A percentile compares a stretch with the other conserved stretches of the same genome.
phyloP scores from a whole-genome alignment of 2,797 vertebrate genomes.

The Cuculus canorus region DNA sequence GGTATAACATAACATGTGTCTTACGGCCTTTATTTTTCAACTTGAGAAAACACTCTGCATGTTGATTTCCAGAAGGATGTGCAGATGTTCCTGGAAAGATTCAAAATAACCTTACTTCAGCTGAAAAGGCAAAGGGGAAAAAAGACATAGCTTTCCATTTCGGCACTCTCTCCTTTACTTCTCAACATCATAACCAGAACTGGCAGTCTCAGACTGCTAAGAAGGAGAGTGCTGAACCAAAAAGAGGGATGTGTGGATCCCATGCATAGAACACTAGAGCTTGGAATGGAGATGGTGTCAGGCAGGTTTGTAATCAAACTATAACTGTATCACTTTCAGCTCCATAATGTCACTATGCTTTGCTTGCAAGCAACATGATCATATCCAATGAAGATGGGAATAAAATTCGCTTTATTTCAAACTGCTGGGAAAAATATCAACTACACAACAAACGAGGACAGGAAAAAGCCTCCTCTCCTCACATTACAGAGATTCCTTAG shows the following conservation, averaged over 20 bases:
- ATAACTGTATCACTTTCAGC: background rate
- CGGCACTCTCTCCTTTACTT: background rate
- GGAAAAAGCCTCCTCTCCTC: background rate
- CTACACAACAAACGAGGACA: background rate
- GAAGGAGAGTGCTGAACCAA: background rate
- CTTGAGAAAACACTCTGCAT: background rate
- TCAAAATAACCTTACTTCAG: background rate
- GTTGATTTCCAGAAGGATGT: conserved; percentile 52
- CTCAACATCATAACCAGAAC: background rate
- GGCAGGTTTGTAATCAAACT: no score
- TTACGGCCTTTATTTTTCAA: background rate
- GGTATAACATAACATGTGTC: background rate
- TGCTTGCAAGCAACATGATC: background rate
- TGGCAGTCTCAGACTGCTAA: background rate
- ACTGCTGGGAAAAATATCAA: background rate
- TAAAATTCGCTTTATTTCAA: background rate
- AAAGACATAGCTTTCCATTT: background rate
- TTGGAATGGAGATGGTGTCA: background rate
- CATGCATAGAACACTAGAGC: background rate
- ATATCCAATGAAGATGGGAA: background rate
- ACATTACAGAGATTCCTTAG: background rate
- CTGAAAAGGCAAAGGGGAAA: conserved; percentile 46
- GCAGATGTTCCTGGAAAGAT: background rate
- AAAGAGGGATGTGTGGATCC: background rate
- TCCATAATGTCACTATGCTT: background rate